These are phyloP conservation scores for Lepus timidus DNA, from an alignment of 2,113 vertebrate genomes.

Conservation along the genomic window DNA sequence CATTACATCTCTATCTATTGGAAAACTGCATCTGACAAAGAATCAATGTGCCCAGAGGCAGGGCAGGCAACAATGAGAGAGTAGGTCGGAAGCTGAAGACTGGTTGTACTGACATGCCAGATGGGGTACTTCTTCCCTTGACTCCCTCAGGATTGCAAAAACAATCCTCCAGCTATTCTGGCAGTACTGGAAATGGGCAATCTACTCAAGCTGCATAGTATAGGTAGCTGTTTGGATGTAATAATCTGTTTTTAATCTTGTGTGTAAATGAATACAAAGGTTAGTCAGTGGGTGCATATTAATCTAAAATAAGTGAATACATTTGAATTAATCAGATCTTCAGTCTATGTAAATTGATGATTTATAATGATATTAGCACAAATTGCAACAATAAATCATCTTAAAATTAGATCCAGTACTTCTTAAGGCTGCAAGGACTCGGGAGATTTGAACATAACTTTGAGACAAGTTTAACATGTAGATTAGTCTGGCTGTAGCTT, in stretches of 20 bases:
- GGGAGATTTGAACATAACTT: constrained; percentile 63
- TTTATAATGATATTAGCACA: constrained; percentile 83
- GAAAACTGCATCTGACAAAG: background rate
- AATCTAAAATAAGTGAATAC: constrained; percentile 83
- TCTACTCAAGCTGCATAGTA: background rate
- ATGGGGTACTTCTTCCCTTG: background rate
- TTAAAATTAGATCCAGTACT: constrained; percentile 75
- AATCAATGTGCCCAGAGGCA: background rate
- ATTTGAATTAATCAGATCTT: constrained; percentile 82
- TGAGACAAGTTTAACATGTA: constrained; percentile 65
- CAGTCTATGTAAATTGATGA: constrained; percentile 78
- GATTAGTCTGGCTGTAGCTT: background rate
- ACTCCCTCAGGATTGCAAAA: background rate
- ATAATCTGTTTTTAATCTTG: constrained; percentile 79
- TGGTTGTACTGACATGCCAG: background rate
- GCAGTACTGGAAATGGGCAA: background rate
- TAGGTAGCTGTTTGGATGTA: constrained; percentile 60
- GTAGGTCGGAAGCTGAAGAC: background rate
- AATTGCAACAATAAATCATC: constrained; percentile 73
- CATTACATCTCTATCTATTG: background rate
- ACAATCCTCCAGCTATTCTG: background rate
- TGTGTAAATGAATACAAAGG: constrained; percentile 77
- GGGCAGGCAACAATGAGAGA: background rate
- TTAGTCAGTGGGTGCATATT: constrained; percentile 74
- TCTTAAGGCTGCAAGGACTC: constrained; percentile 55